phyloP scores from a whole-genome alignment of 1,140 invertebrate genomes.

The Ladona fulva region DNA sequence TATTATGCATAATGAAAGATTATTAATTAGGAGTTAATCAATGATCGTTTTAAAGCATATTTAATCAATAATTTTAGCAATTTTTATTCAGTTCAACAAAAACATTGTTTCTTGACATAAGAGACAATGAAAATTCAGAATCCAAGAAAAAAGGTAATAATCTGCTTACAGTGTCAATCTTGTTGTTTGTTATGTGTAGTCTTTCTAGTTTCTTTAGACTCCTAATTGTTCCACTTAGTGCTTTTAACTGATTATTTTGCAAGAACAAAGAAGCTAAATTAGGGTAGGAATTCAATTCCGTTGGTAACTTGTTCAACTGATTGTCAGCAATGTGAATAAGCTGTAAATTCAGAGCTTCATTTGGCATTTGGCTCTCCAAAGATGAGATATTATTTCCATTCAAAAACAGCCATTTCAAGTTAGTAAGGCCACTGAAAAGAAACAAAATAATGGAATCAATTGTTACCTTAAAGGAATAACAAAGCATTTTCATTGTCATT shows the following conservation, averaged over 20 bases:
- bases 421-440: conserved; percentile 46
- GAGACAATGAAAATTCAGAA: too few relatives aligned
- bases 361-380: conserved; percentile 63
- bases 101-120: too few relatives aligned
- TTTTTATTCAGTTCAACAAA: too few relatives aligned
- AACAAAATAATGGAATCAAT: conserved; percentile 14
- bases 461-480: not conserved
- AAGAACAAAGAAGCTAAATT: conserved; percentile 57
- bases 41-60: too few relatives aligned
- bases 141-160: too few relatives aligned
- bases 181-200: conserved; percentile 59
- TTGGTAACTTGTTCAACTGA: conserved; percentile 54
- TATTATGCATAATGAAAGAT: too few relatives aligned
- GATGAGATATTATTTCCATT: conserved; percentile 62
- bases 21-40: too few relatives aligned
- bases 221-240: conserved; percentile 56
- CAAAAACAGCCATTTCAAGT: conserved; percentile 65
- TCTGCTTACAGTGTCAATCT: conserved; percentile 54
- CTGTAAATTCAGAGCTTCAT: conserved; percentile 45
- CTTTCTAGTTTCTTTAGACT: conserved; percentile 53
- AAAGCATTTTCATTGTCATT: too few relatives aligned
- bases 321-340: conserved; percentile 64
- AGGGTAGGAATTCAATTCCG: conserved; percentile 53
- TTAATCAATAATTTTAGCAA: too few relatives aligned
- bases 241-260: conserved; percentile 56